phyloP scores from a whole-genome alignment of 2,888 invertebrate genomes.

The Strigamia crassipes region DNA sequence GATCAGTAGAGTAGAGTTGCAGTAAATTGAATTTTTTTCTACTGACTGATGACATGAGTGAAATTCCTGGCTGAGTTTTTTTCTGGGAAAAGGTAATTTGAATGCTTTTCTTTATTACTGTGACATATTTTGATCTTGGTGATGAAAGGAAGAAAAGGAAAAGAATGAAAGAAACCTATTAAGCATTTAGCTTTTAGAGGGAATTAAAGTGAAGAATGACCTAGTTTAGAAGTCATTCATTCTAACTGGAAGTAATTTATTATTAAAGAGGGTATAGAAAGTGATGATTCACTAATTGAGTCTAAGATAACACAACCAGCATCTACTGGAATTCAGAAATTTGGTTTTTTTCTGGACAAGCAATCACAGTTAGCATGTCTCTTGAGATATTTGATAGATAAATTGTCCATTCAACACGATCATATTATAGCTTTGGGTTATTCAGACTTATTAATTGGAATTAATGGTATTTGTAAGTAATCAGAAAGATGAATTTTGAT shows the following conservation, averaged over 20 bases:
- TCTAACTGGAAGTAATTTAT: neutral
- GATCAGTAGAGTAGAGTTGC: conserved; percentile 4
- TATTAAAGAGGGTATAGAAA: neutral
- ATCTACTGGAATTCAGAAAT: neutral
- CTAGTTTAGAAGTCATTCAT: neutral
- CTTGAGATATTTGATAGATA: no score
- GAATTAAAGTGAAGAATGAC: neutral
- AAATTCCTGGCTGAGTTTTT: neutral
- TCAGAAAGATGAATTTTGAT: no score
- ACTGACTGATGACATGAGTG: neutral
- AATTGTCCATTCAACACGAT: no score
- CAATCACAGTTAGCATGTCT: neutral
- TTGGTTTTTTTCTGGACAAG: neutral
- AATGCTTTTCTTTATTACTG: neutral
- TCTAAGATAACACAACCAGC: neutral
- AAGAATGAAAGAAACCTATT: neutral
- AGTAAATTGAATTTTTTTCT: conserved; percentile 13
- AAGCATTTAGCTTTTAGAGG: neutral
- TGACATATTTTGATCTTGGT: neutral
- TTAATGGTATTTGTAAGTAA: no score
- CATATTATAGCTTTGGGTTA: no score
- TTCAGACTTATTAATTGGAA: no score
- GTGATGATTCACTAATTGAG: neutral
- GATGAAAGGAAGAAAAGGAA: neutral
- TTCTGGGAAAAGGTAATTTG: neutral